Base-by-base conservation (phyloP, 2,797 vertebrate genomes). In the Chelon labrosus region DNA sequence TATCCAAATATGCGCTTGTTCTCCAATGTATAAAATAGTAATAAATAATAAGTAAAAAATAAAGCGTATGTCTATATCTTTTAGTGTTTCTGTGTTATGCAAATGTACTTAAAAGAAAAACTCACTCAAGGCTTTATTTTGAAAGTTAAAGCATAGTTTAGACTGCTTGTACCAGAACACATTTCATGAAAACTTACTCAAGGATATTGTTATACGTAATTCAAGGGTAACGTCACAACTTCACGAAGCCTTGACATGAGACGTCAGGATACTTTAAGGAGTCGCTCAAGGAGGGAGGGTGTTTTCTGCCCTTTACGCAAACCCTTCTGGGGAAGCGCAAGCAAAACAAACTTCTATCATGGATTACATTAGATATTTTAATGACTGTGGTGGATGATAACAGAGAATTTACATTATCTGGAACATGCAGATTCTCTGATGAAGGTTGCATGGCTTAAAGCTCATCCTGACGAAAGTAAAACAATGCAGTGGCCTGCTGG, bases 181-280 rank as follows among this genome's bases (percentile, higher is more conserved):
- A 35, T 6, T 35, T 35, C 31, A 35, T 35, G 31, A 35, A 35
- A 2, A 7, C 7, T 8, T 35, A 35, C 7, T 35, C 31, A 35
- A 35, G 31, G 31, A 35, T 35, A 35, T 7, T 35, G 31, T 35
- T 4, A 35, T 35, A 35, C 31, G 31, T 35, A 35, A 35, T 31
- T 31, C 54, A 46, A 25, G 6, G 16, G 19, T 49, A n/a, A 19
- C 19, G 25, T 60, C 58, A 65, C 8, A 38, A 22, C 35, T 19
- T 0, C 2, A 5, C 2, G 2, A 25, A 56, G 41, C 82, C 82
- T 73, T 75, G 82, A 84, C 64, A 75, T 14, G 2, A 59, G 56
- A 79, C 71, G 78, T 81, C 82, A 79, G 68, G 58, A 9, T 13
- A 7, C 9, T 59, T 13, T 22, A 49, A 14, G n/a, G 20, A 73